phyloP scores from a whole-genome alignment of 2,797 vertebrate species.

The Jordanella pulchra region DNA sequence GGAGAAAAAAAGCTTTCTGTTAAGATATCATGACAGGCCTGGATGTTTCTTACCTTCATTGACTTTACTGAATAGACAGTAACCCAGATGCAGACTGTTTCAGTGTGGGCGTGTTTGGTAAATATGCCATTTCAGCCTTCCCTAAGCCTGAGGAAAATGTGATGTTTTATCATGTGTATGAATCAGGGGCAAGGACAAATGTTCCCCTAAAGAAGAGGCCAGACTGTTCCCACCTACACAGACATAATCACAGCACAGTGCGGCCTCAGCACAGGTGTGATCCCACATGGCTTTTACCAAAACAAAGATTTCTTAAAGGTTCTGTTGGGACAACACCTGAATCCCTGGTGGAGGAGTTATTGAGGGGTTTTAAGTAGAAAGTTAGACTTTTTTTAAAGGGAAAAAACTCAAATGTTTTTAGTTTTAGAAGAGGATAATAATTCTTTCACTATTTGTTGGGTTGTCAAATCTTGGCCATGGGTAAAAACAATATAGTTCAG shows the following conservation, averaged over 20 bases:
- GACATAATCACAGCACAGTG: slow-evolving; percentile 45
- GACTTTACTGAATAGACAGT: slow-evolving; percentile 43
- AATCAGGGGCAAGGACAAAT: slow-evolving; percentile 80
- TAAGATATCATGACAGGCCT: slow-evolving; percentile 55
- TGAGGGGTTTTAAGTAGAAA: not conserved
- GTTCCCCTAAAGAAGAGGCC: slow-evolving; percentile 71
- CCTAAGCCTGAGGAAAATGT: slow-evolving; percentile 64
- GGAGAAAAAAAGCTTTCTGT: slow-evolving; percentile 23
- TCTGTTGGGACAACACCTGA: slow-evolving; percentile 13
- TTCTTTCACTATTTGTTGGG: not conserved
- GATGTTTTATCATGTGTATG: slow-evolving; percentile 73
- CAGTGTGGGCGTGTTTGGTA: slow-evolving; percentile 77
- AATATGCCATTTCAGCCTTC: slow-evolving; percentile 75
- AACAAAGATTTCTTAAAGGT: slow-evolving; percentile 33
- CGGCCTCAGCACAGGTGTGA: slow-evolving; percentile 70
- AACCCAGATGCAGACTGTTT: slow-evolving; percentile 58
- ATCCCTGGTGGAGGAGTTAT: slow-evolving; percentile 5
- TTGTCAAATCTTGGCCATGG: not conserved
- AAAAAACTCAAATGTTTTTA: not conserved
- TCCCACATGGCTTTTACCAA: slow-evolving; percentile 65
- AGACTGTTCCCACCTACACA: slow-evolving; percentile 28
- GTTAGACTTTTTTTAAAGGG: not conserved
- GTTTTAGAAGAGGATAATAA: not conserved
- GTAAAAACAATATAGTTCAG: not conserved
- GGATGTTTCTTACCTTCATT: slow-evolving; percentile 53